These are phyloP conservation scores for Caenorhabditis inopinata DNA, from an alignment of 1,140 invertebrate genomes.

Conservation along the genomic window DNA sequence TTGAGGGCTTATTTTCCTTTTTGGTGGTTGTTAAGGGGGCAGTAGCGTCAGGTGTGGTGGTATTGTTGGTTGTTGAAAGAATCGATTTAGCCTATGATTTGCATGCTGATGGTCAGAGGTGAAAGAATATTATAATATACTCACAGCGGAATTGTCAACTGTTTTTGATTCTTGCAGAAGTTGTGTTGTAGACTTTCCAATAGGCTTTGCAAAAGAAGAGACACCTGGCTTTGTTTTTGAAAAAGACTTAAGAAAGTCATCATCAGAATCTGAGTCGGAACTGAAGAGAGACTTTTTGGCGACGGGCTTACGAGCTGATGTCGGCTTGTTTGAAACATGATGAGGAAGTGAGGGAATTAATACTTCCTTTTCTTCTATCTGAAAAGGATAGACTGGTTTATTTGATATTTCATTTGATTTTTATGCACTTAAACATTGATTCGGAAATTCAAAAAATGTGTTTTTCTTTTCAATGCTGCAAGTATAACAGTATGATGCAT, in stretches of 20 bases:
- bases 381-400: too few relatives aligned
- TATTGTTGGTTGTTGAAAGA: neutral
- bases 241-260: constrained; percentile 5
- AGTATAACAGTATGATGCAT: too few relatives aligned
- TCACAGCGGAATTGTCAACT: neutral
- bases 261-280: neutral
- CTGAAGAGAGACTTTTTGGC: neutral
- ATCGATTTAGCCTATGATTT: neutral
- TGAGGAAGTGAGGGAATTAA: neutral
- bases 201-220: neutral
- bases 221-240: neutral
- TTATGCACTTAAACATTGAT: too few relatives aligned
- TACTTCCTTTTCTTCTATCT: too few relatives aligned
- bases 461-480: too few relatives aligned
- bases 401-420: too few relatives aligned
- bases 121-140: neutral
- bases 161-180: neutral
- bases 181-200: neutral
- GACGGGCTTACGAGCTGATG: neutral
- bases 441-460: too few relatives aligned
- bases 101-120: neutral
- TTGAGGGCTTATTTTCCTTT: neutral
- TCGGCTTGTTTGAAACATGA: neutral
- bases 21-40: neutral
- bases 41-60: neutral